phyloP scores from a whole-genome alignment of 2,797 vertebrate species.

The Prionace glauca region DNA sequence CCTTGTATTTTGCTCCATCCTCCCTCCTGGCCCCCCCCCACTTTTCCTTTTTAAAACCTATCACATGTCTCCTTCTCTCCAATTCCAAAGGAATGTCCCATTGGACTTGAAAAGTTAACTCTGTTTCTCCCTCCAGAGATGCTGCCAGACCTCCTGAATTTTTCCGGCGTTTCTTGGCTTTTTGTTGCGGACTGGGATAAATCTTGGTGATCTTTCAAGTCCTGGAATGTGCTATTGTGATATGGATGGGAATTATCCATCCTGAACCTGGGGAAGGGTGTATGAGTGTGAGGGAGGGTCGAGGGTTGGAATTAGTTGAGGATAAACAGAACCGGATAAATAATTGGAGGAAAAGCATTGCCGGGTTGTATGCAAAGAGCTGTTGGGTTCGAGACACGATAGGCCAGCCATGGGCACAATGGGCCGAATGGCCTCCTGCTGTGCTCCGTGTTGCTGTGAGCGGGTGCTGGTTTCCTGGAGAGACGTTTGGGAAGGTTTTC shows the following conservation, averaged over 20 bases:
- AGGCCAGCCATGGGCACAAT: neutral
- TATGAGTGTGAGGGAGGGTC: neutral
- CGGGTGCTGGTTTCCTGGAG: neutral
- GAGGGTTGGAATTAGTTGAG: neutral
- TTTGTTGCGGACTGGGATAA: neutral
- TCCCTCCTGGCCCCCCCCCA: too few species aligned
- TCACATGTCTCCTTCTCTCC: too few species aligned
- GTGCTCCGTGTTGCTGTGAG: neutral
- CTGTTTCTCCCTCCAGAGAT: too few species aligned
- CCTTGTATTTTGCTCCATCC: too few species aligned
- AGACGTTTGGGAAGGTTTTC: neutral
- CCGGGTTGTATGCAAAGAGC: neutral
- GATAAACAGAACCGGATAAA: neutral
- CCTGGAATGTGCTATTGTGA: neutral
- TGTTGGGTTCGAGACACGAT: neutral
- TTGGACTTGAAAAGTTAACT: too few species aligned
- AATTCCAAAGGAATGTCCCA: too few species aligned
- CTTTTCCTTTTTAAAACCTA: too few species aligned
- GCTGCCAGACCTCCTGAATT: too few species aligned
- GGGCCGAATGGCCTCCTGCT: neutral
- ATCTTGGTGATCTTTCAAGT: neutral
- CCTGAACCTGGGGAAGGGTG: neutral
- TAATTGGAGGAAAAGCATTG: neutral
- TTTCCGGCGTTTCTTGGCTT: too few species aligned
- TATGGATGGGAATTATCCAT: neutral